Conservation (phyloP, 2,113 vertebrate genomes). For the Podarcis raffonei region DNA sequence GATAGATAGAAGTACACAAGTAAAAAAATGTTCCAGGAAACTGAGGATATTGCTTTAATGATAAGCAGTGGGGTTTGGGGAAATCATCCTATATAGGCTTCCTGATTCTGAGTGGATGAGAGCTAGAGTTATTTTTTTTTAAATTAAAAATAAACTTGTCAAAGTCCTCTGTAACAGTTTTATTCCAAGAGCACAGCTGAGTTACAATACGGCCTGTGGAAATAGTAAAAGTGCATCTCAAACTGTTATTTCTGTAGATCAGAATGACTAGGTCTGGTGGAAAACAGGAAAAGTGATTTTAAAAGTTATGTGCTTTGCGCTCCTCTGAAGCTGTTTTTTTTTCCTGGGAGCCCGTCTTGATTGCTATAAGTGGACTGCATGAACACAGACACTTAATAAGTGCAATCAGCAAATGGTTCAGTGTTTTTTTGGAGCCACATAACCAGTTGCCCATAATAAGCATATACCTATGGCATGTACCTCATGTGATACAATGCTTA, state of each 20-base stretch:
- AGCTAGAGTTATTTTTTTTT: background rate
- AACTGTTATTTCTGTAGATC: background rate
- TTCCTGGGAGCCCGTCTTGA: background rate
- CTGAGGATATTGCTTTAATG: background rate
- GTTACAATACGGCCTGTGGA: background rate
- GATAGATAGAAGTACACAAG: background rate
- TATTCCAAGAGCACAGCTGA: background rate
- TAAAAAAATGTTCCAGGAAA: background rate
- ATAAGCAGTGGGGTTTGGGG: background rate
- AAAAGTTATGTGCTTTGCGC: background rate
- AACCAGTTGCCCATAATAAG: background rate
- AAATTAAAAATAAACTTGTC: background rate
- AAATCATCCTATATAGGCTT: background rate
- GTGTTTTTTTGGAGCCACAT: background rate
- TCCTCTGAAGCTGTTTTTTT: background rate
- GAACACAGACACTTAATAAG: background rate
- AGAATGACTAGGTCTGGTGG: background rate
- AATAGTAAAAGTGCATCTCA: background rate
- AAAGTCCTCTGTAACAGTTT: background rate
- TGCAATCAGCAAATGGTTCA: background rate
- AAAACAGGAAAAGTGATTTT: background rate
- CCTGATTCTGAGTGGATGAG: background rate
- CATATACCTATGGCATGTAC: background rate
- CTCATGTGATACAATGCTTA: background rate
- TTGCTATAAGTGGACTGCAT: background rate